Base-by-base conservation (phyloP, 2,888 invertebrate species). In the Drosophila anomelani region DNA sequence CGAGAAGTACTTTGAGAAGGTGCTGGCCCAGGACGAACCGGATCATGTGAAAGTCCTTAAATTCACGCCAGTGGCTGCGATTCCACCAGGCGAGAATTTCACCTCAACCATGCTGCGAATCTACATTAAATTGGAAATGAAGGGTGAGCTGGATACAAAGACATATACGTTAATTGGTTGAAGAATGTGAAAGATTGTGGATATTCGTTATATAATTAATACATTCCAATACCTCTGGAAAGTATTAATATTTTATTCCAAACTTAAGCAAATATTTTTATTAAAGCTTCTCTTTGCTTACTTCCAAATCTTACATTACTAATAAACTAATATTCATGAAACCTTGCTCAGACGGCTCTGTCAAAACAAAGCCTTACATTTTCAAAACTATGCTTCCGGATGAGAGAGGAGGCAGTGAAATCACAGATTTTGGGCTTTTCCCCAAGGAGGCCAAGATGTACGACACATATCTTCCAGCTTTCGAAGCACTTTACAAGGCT, bases 361-460 rank as follows among this genome's bases (percentile, higher is more conserved):
- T 26, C 1, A 84, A 86, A 32, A 55, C 60, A 3, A 86, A 85
- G 38, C 86, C 87, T 0, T 91, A 91, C 36, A 74, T 91, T 8
- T 72, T 91, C 1, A 91, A 91, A 59, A 89, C 90, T 3, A 78
- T 84, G 76, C 55, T 91, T 29, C 81, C 87, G 3, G 70, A 66
- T 2, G 87, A 88, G 10, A 73, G 72, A 6, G 90, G 91, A 34
- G 91, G 87, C 6, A 72, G 51, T 5, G 41, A 76, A 1, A 55
- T 91, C 9, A 62, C 70, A 7, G 49, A 71, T 4, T 66, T 80
- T 3, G 75, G 80, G 0, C 29, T 91, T 0, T 92, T 92, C 29
- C 90, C 90, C 4, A 92, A 91, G 51, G 92, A 92, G 67, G 62
- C 77, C 41, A 47, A 77, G 43, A 91, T 92, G 90, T 92, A 92